Conservation (phyloP, 2,113 vertebrate species). For the Notarius quadriscutis region DNA sequence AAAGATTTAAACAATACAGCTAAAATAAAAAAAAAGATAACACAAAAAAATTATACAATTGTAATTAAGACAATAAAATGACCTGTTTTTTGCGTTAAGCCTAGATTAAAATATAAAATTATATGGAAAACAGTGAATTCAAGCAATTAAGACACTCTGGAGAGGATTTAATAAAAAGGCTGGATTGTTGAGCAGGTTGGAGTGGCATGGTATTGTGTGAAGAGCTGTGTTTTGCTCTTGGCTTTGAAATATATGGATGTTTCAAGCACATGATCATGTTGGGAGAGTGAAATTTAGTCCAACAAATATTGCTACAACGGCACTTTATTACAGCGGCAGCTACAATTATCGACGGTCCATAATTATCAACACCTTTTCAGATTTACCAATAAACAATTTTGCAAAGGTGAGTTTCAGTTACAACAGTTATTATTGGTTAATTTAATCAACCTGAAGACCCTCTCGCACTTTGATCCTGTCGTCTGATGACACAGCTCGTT, state of each 20-base stretch:
- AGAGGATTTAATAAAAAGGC: neutral
- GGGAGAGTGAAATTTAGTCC: neutral
- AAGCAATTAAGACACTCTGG: neutral
- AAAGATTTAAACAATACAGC: neutral
- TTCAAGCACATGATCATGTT: neutral
- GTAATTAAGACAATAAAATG: neutral
- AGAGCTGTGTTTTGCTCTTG: neutral
- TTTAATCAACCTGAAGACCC: too few species aligned
- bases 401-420: too few species aligned
- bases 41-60: neutral
- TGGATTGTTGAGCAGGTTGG: neutral
- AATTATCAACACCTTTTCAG: too few species aligned
- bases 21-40: neutral
- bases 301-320: neutral
- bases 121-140: neutral
- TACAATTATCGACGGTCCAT: too few species aligned
- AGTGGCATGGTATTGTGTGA: neutral
- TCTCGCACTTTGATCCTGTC: too few species aligned
- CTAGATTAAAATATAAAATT: neutral
- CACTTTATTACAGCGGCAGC: neutral
- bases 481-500: too few species aligned
- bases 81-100: neutral
- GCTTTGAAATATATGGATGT: neutral
- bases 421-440: too few species aligned
- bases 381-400: too few species aligned